These are phyloP conservation scores for Chrosomus eos DNA, from an alignment of 2,797 vertebrate species.

Conservation along the genomic window DNA sequence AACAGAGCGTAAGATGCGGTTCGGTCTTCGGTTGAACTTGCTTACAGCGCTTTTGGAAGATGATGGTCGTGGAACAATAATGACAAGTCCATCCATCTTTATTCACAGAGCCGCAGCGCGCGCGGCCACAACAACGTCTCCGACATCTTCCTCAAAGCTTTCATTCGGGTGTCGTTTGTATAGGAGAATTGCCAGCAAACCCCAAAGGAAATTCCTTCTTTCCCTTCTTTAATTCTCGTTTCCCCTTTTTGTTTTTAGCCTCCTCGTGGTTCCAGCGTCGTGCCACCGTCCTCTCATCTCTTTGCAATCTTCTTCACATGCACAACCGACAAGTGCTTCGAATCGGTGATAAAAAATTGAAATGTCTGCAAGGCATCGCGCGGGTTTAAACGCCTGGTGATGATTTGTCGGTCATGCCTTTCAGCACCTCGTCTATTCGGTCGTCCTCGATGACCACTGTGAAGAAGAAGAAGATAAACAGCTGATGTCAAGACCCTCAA, in stretches of 20 bases:
- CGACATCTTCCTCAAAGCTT: constrained; percentile 34
- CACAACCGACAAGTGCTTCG: constrained; percentile 88
- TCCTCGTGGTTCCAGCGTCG: constrained; percentile 69
- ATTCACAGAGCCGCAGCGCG: constrained; percentile 70
- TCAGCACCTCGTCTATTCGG: constrained; percentile 98
- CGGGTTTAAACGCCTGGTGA: constrained; percentile 92
- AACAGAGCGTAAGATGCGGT: constrained; percentile 73
- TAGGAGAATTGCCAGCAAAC: constrained; percentile 87
- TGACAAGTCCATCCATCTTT: constrained; percentile 79
- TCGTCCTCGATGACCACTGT: constrained; percentile 99
- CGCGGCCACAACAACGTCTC: constrained; percentile 68
- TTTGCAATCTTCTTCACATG: constrained; percentile 85
- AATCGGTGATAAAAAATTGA: constrained; percentile 85
- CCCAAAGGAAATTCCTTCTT: constrained; percentile 77
- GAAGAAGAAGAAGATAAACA: constrained; percentile 52
- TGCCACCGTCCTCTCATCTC: constrained; percentile 69
- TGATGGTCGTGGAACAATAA: constrained; percentile 77
- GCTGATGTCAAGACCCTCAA: neutral
- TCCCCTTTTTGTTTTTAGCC: constrained; percentile 45
- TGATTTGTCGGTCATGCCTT: constrained; percentile 97
- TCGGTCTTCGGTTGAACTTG: constrained; percentile 76
- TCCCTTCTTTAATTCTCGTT: constrained; percentile 54
- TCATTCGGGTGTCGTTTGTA: constrained; percentile 69
- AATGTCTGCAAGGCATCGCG: constrained; percentile 81
- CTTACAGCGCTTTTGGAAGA: constrained; percentile 76